phyloP scores from a whole-genome alignment of 1,140 invertebrate genomes.

The Ooceraea biroi region DNA sequence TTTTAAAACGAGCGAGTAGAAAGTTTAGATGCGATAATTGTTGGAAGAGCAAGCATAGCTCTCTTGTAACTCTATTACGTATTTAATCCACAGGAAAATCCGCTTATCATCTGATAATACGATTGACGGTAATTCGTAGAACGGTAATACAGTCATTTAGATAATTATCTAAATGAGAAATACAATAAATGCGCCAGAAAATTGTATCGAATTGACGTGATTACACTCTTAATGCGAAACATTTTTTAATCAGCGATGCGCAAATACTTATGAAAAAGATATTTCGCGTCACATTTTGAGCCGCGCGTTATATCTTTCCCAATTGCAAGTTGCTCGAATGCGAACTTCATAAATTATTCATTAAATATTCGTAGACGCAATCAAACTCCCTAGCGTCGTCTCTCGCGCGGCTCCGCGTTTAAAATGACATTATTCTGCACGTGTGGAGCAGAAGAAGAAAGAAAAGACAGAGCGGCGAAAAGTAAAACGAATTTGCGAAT shows the following conservation, averaged over 20 bases:
- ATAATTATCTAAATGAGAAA: neutral
- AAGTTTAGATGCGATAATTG: no score
- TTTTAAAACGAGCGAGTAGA: neutral
- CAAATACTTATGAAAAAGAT: slow-evolving; percentile 18
- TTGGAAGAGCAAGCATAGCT: neutral
- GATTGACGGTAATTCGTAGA: neutral
- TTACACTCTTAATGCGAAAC: slow-evolving; percentile 8
- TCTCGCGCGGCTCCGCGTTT: slow-evolving; percentile 4
- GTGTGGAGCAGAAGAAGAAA: neutral
- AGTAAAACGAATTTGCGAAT: slow-evolving; percentile 53
- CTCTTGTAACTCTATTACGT: neutral
- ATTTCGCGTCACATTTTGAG: neutral
- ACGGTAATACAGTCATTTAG: neutral
- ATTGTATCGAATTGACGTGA: slow-evolving; percentile 24
- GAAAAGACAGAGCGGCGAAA: slow-evolving; percentile 16
- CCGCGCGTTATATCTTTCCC: neutral
- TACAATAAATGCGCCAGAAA: slow-evolving; percentile 2
- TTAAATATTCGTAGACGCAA: slow-evolving; percentile 58
- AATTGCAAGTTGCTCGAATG: neutral
- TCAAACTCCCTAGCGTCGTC: slow-evolving; percentile 29
- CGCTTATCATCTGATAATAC: neutral
- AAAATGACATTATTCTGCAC: slow-evolving; percentile 46
- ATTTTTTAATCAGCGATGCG: slow-evolving; percentile 20
- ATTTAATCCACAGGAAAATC: slow-evolving; percentile 12
- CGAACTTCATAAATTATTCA: slow-evolving; percentile 58